Evolutionary conservation across 2,888 invertebrate genomes (phyloP).

Genomic region (Thecophora atra): DNA sequence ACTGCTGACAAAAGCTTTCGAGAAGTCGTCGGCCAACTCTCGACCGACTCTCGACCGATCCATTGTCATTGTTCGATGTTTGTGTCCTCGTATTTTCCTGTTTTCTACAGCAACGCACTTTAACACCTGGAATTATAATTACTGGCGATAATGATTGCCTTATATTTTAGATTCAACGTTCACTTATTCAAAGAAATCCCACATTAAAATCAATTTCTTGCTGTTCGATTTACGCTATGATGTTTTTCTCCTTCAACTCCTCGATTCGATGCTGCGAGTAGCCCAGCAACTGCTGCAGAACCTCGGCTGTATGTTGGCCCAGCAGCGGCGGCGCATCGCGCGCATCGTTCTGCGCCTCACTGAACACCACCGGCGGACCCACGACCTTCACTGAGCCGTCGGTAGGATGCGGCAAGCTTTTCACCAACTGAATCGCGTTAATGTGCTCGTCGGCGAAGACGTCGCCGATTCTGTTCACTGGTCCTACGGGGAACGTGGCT

Average conservation of each 20-base stretch:
- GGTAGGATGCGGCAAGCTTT: slow-evolving; percentile 75
- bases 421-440: slow-evolving; percentile 75
- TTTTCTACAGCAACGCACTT: too few relatives aligned
- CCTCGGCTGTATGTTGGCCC: slow-evolving; percentile 86
- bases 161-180: background rate
- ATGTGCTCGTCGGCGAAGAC: slow-evolving; percentile 92
- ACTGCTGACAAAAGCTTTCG: too few relatives aligned
- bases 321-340: slow-evolving; percentile 82
- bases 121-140: too few relatives aligned
- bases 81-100: too few relatives aligned
- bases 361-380: slow-evolving; percentile 87
- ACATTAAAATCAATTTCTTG: background rate
- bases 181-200: background rate
- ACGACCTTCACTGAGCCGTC: slow-evolving; percentile 80
- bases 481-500: slow-evolving; percentile 86
- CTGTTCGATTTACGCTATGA: slow-evolving; percentile 53
- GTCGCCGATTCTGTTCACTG: slow-evolving; percentile 85
- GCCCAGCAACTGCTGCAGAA: slow-evolving; percentile 75
- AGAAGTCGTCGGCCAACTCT: too few relatives aligned
- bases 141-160: too few relatives aligned
- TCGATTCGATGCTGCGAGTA: slow-evolving; percentile 72
- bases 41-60: too few relatives aligned
- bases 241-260: slow-evolving; percentile 50
- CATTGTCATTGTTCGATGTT: too few relatives aligned
- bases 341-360: slow-evolving; percentile 75